These are phyloP conservation scores for Amia ocellicauda DNA, from an alignment of 2,113 vertebrate species.

Conservation along the genomic window DNA sequence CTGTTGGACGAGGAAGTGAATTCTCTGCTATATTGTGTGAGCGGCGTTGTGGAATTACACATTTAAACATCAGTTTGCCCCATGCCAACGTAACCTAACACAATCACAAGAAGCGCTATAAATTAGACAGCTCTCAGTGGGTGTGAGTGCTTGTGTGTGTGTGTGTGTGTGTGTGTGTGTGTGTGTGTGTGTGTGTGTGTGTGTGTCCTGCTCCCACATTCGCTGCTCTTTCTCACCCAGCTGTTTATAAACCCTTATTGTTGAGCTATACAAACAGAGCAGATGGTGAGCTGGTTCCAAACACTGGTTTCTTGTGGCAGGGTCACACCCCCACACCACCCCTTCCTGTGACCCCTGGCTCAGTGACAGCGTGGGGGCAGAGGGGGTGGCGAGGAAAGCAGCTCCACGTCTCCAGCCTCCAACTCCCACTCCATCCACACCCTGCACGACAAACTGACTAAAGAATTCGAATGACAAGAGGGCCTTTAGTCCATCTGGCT, in stretches of 20 bases:
- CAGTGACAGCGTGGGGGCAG: slow-evolving; percentile 11
- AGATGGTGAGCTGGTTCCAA: slow-evolving; percentile 35
- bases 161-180: neutral
- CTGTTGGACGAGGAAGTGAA: no score
- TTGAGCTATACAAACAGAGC: slow-evolving; percentile 20
- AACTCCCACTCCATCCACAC: neutral
- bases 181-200: neutral
- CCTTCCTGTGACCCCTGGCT: slow-evolving; percentile 32
- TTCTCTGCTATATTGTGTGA: no score
- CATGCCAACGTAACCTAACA: no score
- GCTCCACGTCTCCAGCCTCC: neutral
- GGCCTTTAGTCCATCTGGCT: no score
- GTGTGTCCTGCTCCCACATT: neutral
- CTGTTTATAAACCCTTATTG: slow-evolving; percentile 23
- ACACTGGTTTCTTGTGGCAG: slow-evolving; percentile 1
- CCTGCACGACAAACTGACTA: no score
- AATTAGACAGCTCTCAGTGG: neutral
- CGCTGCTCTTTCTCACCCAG: slow-evolving; percentile 17
- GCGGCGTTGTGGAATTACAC: no score
- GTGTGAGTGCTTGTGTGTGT: neutral
- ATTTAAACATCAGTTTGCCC: no score
- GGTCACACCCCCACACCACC: slow-evolving; percentile 34
- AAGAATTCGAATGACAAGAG: no score
- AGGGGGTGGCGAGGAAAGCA: neutral
- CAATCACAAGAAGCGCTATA: no score